phyloP scores from a whole-genome alignment of 2,113 vertebrate species.

The Phrynocephalus versicolor region DNA sequence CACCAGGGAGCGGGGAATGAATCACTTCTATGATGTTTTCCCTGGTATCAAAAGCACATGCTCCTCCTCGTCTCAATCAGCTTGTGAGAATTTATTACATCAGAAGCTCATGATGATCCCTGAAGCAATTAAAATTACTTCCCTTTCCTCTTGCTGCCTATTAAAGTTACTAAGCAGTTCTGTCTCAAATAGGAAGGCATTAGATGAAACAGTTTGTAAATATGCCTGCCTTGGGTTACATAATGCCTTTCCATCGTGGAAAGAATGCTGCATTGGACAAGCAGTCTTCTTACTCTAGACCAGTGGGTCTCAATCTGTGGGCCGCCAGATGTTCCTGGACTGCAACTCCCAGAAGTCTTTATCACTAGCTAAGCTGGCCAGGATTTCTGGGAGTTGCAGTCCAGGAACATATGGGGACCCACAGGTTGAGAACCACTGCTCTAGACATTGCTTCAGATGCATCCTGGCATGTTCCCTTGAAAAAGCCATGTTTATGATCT shows the following conservation, averaged over 20 bases:
- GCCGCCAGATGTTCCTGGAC: no score
- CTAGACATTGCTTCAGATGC: neutral
- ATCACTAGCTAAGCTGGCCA: no score
- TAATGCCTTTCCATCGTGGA: neutral
- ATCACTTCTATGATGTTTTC: neutral
- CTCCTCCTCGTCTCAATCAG: neutral
- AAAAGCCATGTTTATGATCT: no score
- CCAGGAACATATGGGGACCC: no score
- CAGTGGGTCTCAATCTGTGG: no score
- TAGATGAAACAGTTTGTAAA: neutral
- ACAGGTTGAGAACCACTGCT: no score
- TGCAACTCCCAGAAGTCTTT: no score
- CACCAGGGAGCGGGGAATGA: neutral
- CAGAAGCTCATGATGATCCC: neutral
- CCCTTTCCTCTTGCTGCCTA: neutral
- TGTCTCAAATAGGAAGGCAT: neutral
- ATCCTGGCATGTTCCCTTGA: neutral
- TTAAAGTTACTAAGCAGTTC: neutral
- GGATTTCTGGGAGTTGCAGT: no score
- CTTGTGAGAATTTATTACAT: neutral
- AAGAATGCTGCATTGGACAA: neutral
- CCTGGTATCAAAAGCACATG: neutral
- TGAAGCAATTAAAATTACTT: neutral
- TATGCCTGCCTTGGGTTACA: no score
- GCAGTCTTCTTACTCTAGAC: neutral